Base-by-base conservation (phyloP, 2,888 invertebrate species). In the Eristalis pertinax region DNA sequence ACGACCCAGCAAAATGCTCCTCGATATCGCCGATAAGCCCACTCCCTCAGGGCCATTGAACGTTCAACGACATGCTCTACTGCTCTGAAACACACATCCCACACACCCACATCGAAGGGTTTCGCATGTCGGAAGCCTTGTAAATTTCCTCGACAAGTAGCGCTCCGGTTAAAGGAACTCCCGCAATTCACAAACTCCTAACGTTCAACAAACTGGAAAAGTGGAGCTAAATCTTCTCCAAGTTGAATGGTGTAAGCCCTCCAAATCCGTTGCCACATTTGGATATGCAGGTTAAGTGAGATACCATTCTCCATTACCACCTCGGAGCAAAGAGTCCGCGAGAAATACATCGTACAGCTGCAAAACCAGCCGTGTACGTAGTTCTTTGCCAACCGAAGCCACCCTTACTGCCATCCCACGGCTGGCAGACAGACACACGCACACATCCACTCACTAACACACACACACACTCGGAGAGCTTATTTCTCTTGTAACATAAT, bases 401-500 rank as follows among this genome's bases (percentile, higher is more conserved):
- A 26, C 32, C 26, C 60, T 11, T 19, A 41, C 76, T 24, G 5
- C 10, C n/a, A n/a, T 4, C 35, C 19, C 11, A 8, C 50, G 5
- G 24, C 15, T 19, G 50, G 19, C 50, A 19, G 19, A 19, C 50
- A 50, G 19, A 19, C 50, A 50, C 19, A 50, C 50, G 5, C 5
- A 2, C 50, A 19, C 50, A 22, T 15, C 0, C n/a, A n/a, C n/a
- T n/a, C n/a, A n/a, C n/a, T n/a, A n/a, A n/a, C n/a, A n/a, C n/a
- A n/a, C n/a, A n/a, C n/a, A n/a, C 60, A 15, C 60, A 70, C 22
- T 13, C 19, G 1, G 22, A 38, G n/a, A 38, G 56, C 38, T 72
- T 24, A 56, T 77, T 75, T 75, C 58, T 41, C 86, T 67, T 77
- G 81, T 88, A 83, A 80, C 67, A 74, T 86, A 86, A 80, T 83